phyloP scores from a whole-genome alignment of 2,797 vertebrate species.

The Falco naumanni region DNA sequence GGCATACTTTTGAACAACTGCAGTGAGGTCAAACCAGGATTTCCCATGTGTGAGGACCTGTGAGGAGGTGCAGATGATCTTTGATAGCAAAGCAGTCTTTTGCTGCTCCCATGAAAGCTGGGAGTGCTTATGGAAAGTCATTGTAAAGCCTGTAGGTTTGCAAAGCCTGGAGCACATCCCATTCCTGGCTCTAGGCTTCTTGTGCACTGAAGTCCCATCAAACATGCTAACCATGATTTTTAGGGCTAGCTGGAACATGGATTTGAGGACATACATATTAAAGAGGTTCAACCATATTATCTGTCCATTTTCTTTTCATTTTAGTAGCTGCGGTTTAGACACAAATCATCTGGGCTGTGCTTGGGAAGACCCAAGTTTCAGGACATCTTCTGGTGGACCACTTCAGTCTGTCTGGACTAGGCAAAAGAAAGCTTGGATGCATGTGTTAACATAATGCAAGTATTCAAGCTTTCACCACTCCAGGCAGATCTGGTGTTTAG shows the following conservation, averaged over 20 bases:
- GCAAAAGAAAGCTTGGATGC: background rate
- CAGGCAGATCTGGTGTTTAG: background rate
- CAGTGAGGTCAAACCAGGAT: background rate
- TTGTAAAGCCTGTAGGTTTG: background rate
- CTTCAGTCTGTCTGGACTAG: background rate
- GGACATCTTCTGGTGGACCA: background rate
- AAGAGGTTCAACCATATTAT: background rate
- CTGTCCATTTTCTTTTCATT: background rate
- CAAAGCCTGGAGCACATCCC: background rate
- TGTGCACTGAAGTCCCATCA: background rate
- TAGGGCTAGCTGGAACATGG: background rate
- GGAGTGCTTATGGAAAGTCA: background rate
- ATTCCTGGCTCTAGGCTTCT: background rate
- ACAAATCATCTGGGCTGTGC: background rate
- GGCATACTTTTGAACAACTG: background rate
- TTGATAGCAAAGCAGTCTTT: background rate
- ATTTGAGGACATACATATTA: background rate
- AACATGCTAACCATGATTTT: background rate
- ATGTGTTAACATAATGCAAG: background rate
- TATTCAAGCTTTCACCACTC: background rate
- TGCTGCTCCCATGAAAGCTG: background rate
- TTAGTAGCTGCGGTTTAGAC: background rate
- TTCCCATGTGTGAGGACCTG: background rate
- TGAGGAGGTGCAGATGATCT: background rate
- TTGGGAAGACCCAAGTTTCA: background rate